Percentiles rank a stretch among this genome's conserved stretches.
phyloP scores from a whole-genome alignment of 2,888 invertebrate genomes.

The Tiliacea citrago region DNA sequence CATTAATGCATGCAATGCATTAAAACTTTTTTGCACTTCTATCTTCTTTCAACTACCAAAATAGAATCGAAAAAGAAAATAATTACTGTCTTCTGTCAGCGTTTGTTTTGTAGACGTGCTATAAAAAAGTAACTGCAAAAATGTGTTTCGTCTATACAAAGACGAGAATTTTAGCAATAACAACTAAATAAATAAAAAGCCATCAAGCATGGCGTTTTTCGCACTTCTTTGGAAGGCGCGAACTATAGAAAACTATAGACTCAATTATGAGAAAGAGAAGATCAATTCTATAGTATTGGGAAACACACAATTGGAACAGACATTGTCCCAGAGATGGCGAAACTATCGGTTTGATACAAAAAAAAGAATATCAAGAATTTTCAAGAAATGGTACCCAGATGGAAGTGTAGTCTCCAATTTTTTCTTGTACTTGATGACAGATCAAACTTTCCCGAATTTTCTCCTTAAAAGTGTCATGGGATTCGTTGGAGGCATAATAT shows the following conservation, averaged over 20 bases:
- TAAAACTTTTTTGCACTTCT: constrained; percentile 20
- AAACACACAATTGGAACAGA: constrained; percentile 82
- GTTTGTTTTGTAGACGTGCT: constrained; percentile 36
- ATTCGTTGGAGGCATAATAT: constrained; percentile 91
- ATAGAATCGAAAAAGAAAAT: too few relatives aligned
- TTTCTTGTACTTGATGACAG: constrained; percentile 82
- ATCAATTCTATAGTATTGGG: constrained; percentile 87
- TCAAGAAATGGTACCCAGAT: constrained; percentile 81
- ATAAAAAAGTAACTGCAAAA: constrained; percentile 45
- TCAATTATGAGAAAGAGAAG: constrained; percentile 90
- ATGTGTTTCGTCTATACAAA: constrained; percentile 58
- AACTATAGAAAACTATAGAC: constrained; percentile 86
- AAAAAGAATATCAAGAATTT: constrained; percentile 80
- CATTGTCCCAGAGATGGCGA: constrained; percentile 86
- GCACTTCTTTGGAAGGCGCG: constrained; percentile 90
- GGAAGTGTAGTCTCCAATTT: constrained; percentile 80
- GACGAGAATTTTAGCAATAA: constrained; percentile 56
- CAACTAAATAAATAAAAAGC: constrained; percentile 52
- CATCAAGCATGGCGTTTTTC: constrained; percentile 88
- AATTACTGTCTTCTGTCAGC: constrained; percentile 44
- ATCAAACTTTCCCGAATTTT: constrained; percentile 89
- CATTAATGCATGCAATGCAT: neutral
- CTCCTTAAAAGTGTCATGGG: constrained; percentile 92
- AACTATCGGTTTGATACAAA: constrained; percentile 83
- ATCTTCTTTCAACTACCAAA: constrained; percentile 11